A percentile compares a stretch with the other conserved stretches of the same genome.
These are phyloP conservation scores for Anoplolepis gracilipes DNA, from an alignment of 1,140 invertebrate species.

Conservation along the genomic window DNA sequence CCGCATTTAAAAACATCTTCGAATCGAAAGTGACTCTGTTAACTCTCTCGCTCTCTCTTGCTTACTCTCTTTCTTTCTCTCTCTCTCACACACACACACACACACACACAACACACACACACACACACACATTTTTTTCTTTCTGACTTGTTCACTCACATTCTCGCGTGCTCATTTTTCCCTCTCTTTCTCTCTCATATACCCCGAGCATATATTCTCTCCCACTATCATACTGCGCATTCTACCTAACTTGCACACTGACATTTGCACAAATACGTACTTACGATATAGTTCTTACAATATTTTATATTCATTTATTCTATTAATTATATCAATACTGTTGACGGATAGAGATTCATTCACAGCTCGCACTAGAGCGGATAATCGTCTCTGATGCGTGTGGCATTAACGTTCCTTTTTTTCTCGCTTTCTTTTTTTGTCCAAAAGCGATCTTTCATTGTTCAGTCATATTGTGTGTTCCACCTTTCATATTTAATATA, in stretches of 20 bases:
- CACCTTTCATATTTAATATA: constrained; percentile 55
- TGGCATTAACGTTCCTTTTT: constrained; percentile 74
- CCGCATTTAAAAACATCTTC: constrained; percentile 62
- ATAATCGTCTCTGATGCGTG: constrained; percentile 80
- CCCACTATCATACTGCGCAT: constrained; percentile 34
- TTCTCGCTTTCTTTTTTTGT: constrained; percentile 23
- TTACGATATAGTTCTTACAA: constrained; percentile 84
- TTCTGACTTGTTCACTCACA: constrained; percentile 29
- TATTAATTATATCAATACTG: constrained; percentile 87
- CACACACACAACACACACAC: too few relatives aligned
- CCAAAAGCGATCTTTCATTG: constrained; percentile 41
- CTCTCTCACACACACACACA: too few relatives aligned
- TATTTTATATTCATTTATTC: constrained; percentile 85
- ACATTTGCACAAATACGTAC: constrained; percentile 83
- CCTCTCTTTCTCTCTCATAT: constrained; percentile 40
- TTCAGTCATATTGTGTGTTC: constrained; percentile 21
- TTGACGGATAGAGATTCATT: constrained; percentile 87
- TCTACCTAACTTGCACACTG: constrained; percentile 72
- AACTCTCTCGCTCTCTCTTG: constrained; percentile 42
- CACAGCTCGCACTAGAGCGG: constrained; percentile 83
- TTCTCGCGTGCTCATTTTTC: constrained; percentile 43
- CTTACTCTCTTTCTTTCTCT: background rate
- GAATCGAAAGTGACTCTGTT: constrained; percentile 52
- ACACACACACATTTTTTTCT: too few relatives aligned
- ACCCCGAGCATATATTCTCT: background rate